Evolutionary conservation across 2,113 vertebrate genomes (phyloP).

Genomic region (Perca schrenkii): DNA sequence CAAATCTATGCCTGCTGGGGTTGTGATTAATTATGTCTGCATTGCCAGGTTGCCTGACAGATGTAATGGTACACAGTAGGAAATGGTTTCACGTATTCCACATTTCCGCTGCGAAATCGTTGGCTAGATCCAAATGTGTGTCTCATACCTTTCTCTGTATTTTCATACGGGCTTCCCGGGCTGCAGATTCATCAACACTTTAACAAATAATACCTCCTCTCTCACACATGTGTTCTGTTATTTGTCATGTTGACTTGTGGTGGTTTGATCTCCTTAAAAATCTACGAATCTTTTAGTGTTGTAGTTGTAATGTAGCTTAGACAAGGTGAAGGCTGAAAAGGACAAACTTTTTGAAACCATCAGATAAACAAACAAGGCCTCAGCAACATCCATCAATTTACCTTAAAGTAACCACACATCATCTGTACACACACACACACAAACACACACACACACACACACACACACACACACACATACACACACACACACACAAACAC

Average conservation of each 20-base stretch:
- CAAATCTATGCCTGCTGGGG: slow-evolving; percentile 19
- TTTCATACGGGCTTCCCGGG: slow-evolving; percentile 18
- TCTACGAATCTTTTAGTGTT: slow-evolving; percentile 1
- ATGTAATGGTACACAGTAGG: slow-evolving; percentile 31
- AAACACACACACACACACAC: not conserved
- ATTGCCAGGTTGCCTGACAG: slow-evolving; percentile 33
- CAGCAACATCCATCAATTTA: slow-evolving; percentile 11
- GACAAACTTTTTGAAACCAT: slow-evolving; percentile 2
- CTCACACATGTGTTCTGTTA: not conserved
- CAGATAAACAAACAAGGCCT: slow-evolving; percentile 28
- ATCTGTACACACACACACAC: not conserved
- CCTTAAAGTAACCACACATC: not conserved
- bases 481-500: not conserved
- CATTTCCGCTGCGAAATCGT: slow-evolving; percentile 5
- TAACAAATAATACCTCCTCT: not conserved
- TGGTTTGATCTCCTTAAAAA: not conserved
- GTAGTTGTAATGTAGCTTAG: slow-evolving; percentile 3
- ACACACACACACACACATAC: not conserved
- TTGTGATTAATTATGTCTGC: slow-evolving; percentile 25
- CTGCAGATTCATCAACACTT: slow-evolving; percentile 1
- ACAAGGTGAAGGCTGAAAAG: not conserved
- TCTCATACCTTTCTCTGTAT: slow-evolving; percentile 27
- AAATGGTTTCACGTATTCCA: slow-evolving; percentile 29
- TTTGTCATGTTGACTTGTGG: not conserved
- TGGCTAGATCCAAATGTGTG: slow-evolving; percentile 18